A percentile compares a stretch with the other conserved stretches of the same genome.
phyloP scores from a whole-genome alignment of 2,888 invertebrate genomes.

The Plagodis dolabraria region DNA sequence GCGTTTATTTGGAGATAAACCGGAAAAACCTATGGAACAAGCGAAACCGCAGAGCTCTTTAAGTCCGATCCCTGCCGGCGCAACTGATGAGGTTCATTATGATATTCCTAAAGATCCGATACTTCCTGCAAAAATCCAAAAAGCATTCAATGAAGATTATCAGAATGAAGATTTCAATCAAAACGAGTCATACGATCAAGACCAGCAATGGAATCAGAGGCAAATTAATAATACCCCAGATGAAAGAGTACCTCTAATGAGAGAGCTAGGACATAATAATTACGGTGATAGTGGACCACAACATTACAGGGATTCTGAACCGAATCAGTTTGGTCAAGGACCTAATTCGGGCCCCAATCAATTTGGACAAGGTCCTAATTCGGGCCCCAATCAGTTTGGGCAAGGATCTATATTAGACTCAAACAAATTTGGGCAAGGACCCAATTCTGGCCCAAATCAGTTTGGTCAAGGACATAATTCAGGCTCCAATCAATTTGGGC shows the following conservation, averaged over 20 bases:
- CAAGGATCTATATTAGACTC: slow-evolving; percentile 6
- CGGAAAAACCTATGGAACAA: slow-evolving; percentile 28
- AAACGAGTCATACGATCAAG: slow-evolving; percentile 23
- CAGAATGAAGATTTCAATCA: slow-evolving; percentile 27
- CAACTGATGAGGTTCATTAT: slow-evolving; percentile 4
- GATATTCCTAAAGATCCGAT: slow-evolving; percentile 19
- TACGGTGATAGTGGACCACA: slow-evolving; percentile 16
- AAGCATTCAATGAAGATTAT: slow-evolving; percentile 14
- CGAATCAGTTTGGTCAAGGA: slow-evolving; percentile 18
- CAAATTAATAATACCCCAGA: slow-evolving; percentile 29
- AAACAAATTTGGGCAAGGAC: slow-evolving; percentile 12
- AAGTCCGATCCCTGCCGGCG: neutral
- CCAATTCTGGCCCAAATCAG: neutral
- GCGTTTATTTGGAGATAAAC: slow-evolving; percentile 69
- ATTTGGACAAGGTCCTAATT: slow-evolving; percentile 13
- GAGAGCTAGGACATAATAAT: slow-evolving; percentile 24
- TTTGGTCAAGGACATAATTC: neutral
- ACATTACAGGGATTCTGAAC: slow-evolving; percentile 8
- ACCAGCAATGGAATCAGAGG: slow-evolving; percentile 35
- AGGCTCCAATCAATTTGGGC: slow-evolving; percentile 6
- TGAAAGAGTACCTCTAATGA: slow-evolving; percentile 23
- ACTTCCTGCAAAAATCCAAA: slow-evolving; percentile 4
- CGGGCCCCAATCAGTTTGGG: slow-evolving; percentile 10
- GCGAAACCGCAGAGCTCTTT: slow-evolving; percentile 16
- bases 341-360: slow-evolving; percentile 5